Evolutionary conservation across 2,888 invertebrate species (phyloP).

Genomic region (Crematogaster levior): DNA sequence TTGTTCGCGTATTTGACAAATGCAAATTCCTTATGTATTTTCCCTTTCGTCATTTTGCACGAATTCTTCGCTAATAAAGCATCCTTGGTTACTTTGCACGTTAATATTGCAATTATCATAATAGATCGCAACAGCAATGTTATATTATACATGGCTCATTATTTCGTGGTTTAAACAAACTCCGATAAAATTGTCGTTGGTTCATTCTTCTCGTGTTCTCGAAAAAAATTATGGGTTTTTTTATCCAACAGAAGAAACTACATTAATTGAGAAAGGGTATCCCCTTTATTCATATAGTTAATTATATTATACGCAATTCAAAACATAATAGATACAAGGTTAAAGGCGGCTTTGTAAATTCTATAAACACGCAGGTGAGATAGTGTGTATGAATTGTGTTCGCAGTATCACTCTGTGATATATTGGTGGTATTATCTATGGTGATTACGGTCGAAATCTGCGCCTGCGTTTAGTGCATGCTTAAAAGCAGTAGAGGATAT

Average conservation of each 20-base stretch:
- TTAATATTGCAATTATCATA: not conserved
- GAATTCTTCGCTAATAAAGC: not conserved
- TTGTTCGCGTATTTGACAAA: not conserved
- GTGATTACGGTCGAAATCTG: not conserved
- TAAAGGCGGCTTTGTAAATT: slow-evolving; percentile 15
- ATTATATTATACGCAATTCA: slow-evolving; percentile 46
- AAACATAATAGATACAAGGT: slow-evolving; percentile 24
- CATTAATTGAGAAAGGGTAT: slow-evolving; percentile 33
- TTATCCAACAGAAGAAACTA: slow-evolving; percentile 31
- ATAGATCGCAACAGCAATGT: slow-evolving; percentile 20
- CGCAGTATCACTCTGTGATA: slow-evolving; percentile 5
- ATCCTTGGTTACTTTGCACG: not conserved
- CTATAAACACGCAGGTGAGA: slow-evolving; percentile 21
- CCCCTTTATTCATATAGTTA: slow-evolving; percentile 31
- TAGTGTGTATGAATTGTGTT: slow-evolving; percentile 22
- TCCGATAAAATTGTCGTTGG: slow-evolving; percentile 16
- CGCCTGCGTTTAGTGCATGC: not conserved
- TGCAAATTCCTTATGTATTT: not conserved
- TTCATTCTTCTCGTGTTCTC: not conserved
- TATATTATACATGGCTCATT: slow-evolving; percentile 11
- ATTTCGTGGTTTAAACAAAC: not conserved
- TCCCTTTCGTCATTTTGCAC: not conserved
- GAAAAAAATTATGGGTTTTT: slow-evolving; percentile 38
- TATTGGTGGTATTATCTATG: not conserved
- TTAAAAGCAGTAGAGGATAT: not conserved